phyloP scores from a whole-genome alignment of 2,888 invertebrate species.

The Eugnorisma glareosa region DNA sequence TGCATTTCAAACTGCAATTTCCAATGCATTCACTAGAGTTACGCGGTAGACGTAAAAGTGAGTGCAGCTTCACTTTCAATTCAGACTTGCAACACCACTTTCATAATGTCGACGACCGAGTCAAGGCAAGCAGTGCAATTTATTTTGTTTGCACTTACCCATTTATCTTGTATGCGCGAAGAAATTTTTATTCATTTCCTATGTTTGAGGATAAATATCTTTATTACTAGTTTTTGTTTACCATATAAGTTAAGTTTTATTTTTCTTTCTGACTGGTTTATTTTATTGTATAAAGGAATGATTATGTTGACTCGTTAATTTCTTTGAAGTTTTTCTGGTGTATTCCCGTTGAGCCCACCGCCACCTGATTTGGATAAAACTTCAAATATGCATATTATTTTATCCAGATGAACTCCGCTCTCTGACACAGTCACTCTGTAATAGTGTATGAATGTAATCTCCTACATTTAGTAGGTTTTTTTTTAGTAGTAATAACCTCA shows the following conservation, averaged over 20 bases:
- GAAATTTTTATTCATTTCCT: conserved; percentile 28
- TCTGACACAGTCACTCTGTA: background rate
- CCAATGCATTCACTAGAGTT: conserved; percentile 32
- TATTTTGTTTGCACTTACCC: conserved; percentile 43
- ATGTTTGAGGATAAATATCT: conserved; percentile 8
- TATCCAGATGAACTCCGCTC: background rate
- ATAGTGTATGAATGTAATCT: background rate
- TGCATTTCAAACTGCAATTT: background rate
- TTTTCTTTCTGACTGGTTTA: conserved; percentile 1
- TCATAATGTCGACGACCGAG: conserved; percentile 48
- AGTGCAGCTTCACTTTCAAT: conserved; percentile 48
- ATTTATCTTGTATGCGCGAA: conserved; percentile 16
- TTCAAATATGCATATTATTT: background rate
- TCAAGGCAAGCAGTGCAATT: conserved; percentile 45
- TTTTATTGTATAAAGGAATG: background rate
- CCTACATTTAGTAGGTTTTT: background rate
- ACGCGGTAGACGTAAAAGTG: conserved; percentile 31
- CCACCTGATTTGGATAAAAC: no score
- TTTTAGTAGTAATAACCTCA: background rate
- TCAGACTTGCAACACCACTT: conserved; percentile 43
- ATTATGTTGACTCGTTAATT: background rate
- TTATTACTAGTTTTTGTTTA: background rate
- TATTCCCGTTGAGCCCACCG: no score
- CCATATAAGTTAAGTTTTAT: background rate
- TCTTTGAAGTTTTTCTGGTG: background rate